Percentiles rank a stretch among this genome's conserved stretches.
Conservation (phyloP, 2,797 vertebrate species). For the Buceros bicornis region DNA sequence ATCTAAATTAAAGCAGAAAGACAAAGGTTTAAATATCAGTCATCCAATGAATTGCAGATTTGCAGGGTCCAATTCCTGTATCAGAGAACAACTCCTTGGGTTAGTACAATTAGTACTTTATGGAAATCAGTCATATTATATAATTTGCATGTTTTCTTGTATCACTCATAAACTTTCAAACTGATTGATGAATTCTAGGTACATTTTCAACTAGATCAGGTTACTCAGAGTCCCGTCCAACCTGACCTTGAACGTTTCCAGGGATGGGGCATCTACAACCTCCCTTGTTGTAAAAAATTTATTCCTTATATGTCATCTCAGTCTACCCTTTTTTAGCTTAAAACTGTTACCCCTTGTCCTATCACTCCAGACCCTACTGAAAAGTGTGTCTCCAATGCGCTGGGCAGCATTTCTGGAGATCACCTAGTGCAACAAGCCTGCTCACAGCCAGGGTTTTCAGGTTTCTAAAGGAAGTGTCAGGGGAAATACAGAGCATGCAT, state of each 20-base stretch:
- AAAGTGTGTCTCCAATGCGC: neutral
- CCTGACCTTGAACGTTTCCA: too few relatives aligned
- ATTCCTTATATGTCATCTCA: neutral
- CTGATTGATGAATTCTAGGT: neutral
- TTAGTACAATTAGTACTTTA: neutral
- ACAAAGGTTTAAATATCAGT: neutral
- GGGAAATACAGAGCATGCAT: neutral
- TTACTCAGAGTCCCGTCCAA: accelerated
- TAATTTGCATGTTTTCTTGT: neutral
- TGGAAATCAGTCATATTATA: neutral
- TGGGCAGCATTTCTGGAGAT: neutral
- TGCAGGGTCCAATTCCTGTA: neutral
- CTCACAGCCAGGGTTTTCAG: neutral
- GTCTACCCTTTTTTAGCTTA: neutral
- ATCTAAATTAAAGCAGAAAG: neutral
- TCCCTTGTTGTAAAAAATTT: neutral
- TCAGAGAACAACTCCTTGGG: neutral
- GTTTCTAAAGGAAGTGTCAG: neutral
- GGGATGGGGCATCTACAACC: accelerated
- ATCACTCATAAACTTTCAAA: neutral
- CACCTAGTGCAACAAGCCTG: accelerated
- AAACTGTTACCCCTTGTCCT: neutral
- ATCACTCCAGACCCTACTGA: neutral
- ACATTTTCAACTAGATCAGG: neutral
- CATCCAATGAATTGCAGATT: neutral